Conservation (phyloP, 1,140 invertebrate species). For the Zaprionus inermis region DNA sequence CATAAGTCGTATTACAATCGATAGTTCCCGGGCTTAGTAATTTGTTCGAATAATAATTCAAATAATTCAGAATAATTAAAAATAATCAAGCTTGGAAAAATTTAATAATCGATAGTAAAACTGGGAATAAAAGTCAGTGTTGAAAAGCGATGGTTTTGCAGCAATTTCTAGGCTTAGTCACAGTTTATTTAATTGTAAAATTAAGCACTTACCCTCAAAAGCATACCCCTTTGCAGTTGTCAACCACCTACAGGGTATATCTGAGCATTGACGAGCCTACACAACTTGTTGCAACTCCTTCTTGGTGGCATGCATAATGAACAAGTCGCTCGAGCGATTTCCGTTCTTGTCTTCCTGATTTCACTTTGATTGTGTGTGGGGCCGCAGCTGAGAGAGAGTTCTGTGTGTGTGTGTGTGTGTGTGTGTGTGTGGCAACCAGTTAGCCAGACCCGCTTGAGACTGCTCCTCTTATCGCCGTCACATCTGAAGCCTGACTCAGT, state of each 20-base stretch:
- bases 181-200: neutral
- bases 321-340: slow-evolving; percentile 68
- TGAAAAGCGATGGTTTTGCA: no score
- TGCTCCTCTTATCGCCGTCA: slow-evolving; percentile 37
- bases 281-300: slow-evolving; percentile 24
- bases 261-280: neutral
- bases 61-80: no score
- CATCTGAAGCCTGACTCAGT: slow-evolving; percentile 10
- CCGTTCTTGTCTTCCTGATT: slow-evolving; percentile 71
- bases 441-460: slow-evolving; percentile 15
- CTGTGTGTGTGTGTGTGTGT: neutral
- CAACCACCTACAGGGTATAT: neutral
- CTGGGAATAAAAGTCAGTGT: no score
- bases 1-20: no score
- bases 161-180: no score
- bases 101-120: no score
- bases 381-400: slow-evolving; percentile 23
- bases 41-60: no score
- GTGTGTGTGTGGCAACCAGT: neutral
- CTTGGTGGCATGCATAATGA: slow-evolving; percentile 71
- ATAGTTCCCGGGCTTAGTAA: no score
- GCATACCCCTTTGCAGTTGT: neutral
- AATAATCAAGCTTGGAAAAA: no score
- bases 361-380: slow-evolving; percentile 57
- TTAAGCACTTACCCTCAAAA: neutral